phyloP scores from a whole-genome alignment of 1,140 invertebrate genomes.

The Tetramorium alpestre region DNA sequence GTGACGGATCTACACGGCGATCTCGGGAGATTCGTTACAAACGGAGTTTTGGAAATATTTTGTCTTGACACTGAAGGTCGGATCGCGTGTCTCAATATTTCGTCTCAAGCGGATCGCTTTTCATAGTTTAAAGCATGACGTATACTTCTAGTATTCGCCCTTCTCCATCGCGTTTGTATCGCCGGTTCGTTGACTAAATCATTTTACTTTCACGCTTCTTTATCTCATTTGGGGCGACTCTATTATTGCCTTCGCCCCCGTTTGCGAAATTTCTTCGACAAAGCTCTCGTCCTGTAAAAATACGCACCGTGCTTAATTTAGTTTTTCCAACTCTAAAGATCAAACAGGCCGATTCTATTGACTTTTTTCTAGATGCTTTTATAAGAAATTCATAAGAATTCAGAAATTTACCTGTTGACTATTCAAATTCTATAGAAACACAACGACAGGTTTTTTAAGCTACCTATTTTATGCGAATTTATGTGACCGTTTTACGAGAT shows the following conservation, averaged over 20 bases:
- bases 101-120: conserved; percentile 57
- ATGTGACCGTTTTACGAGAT: not conserved
- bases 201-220: conserved; percentile 33
- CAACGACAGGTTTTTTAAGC: not conserved
- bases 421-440: not conserved
- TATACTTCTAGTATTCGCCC: conserved; percentile 28
- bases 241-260: conserved; percentile 31
- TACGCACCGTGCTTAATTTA: conserved; percentile 30
- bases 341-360: conserved; percentile 50
- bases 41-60: conserved; percentile 83
- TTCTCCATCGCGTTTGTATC: conserved; percentile 10
- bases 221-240: conserved; percentile 44
- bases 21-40: conserved; percentile 77
- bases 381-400: no score
- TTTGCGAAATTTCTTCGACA: conserved; percentile 8
- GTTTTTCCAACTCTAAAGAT: not conserved
- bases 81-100: conserved; percentile 80
- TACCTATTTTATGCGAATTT: not conserved
- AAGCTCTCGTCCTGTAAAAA: not conserved
- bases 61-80: conserved; percentile 50
- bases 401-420: not conserved
- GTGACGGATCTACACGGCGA: conserved; percentile 59
- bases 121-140: conserved; percentile 75
- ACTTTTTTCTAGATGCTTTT: not conserved
- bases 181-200: not conserved